phyloP scores from a whole-genome alignment of 2,888 invertebrate genomes.

The Drosophila borborema region DNA sequence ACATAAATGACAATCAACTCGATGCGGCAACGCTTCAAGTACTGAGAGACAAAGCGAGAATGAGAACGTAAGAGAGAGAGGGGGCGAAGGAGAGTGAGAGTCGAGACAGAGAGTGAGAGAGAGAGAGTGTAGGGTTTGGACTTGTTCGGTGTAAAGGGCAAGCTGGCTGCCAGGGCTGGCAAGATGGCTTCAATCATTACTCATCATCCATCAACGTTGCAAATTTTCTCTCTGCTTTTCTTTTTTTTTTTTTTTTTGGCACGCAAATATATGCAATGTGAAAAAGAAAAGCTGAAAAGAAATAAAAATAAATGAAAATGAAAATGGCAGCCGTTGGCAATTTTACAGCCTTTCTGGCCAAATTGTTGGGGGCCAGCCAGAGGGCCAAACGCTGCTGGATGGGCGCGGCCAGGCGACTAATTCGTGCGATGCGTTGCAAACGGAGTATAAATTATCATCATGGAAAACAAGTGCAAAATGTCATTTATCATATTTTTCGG shows the following conservation, averaged over 20 bases:
- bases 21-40: constrained; percentile 28
- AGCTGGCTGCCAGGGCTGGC: constrained; percentile 46
- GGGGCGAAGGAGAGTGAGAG: not conserved
- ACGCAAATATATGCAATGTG: constrained; percentile 65
- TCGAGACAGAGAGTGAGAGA: no score
- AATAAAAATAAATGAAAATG: constrained; percentile 67
- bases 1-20: constrained; percentile 75
- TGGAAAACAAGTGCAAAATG: constrained; percentile 81
- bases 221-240: constrained; percentile 32
- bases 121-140: not conserved
- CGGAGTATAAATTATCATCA: constrained; percentile 79
- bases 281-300: constrained; percentile 41
- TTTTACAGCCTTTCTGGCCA: constrained; percentile 66
- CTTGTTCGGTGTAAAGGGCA: not conserved
- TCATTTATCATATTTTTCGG: constrained; percentile 79
- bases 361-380: constrained; percentile 36
- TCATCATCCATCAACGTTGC: constrained; percentile 81
- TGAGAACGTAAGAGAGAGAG: not conserved
- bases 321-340: constrained; percentile 69
- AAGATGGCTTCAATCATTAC: constrained; percentile 77
- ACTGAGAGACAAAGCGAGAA: not conserved
- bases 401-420: constrained; percentile 59
- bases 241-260: constrained; percentile 51
- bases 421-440: constrained; percentile 69
- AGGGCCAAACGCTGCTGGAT: not conserved